These are phyloP conservation scores for Xyrichtys novacula DNA, from an alignment of 2,797 vertebrate genomes.

Conservation along the genomic window DNA sequence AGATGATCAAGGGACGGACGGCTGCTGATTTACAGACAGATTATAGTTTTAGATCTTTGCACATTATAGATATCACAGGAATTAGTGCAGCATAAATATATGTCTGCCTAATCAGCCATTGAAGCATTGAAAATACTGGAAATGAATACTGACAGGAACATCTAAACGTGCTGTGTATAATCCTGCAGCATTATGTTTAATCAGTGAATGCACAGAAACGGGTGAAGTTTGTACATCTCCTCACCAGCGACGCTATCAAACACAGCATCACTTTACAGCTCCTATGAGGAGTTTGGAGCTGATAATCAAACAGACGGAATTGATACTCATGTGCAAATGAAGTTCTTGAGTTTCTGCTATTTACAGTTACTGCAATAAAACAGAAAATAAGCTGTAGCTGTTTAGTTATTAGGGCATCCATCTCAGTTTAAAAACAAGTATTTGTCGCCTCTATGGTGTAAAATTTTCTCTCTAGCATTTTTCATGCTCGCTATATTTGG, in stretches of 20 bases:
- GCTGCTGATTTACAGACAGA: constrained; percentile 53
- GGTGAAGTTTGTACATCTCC: neutral
- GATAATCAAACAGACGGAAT: no score
- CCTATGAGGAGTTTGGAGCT: no score
- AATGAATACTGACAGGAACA: constrained; percentile 1
- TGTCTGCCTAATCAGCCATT: constrained; percentile 24
- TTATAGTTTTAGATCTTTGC: constrained; percentile 41
- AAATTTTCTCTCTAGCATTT: no score
- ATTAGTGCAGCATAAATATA: constrained; percentile 29
- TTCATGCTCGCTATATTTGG: no score
- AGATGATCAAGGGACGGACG: constrained; percentile 50
- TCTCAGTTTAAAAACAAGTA: no score
- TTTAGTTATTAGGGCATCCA: no score
- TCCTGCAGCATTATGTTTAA: neutral
- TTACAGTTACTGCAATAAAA: no score
- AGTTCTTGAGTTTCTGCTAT: no score
- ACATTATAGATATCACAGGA: constrained; percentile 4
- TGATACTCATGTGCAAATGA: no score
- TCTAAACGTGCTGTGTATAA: constrained; percentile 1
- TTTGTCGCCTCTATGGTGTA: no score
- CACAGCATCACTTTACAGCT: neutral
- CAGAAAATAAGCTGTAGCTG: no score
- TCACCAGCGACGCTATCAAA: neutral
- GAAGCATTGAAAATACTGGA: constrained; percentile 5
- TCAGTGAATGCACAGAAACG: neutral